Conservation (phyloP, 2,797 vertebrate genomes). For the Acanthopagrus latus region DNA sequence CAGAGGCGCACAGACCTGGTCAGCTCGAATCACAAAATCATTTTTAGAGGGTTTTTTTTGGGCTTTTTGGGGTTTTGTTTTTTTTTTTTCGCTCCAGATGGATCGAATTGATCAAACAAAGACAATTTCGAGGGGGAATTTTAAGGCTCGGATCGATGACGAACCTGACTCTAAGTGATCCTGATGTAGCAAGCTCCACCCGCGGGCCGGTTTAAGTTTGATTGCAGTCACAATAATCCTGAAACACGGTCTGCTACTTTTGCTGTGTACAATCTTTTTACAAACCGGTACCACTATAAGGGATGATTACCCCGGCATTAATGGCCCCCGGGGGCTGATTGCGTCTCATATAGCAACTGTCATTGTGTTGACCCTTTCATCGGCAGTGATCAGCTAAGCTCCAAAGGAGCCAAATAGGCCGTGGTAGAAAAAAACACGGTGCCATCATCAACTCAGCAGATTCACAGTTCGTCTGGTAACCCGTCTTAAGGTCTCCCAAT, state of each 20-base stretch:
- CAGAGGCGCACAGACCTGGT: slow-evolving; percentile 37
- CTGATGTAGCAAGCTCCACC: slow-evolving; percentile 35
- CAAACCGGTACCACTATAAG: slow-evolving; percentile 64
- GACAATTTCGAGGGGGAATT: slow-evolving; percentile 12
- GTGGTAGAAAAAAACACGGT: slow-evolving; percentile 70
- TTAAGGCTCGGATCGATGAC: slow-evolving; percentile 12
- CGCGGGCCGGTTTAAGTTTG: slow-evolving; percentile 37
- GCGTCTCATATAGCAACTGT: slow-evolving; percentile 73
- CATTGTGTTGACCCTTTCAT: slow-evolving; percentile 80
- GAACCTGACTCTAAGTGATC: slow-evolving; percentile 42
- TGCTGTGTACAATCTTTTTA: slow-evolving; percentile 67
- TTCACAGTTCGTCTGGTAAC: slow-evolving; percentile 81
- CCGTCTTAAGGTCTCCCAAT: slow-evolving; percentile 79
- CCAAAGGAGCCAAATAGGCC: slow-evolving; percentile 78
- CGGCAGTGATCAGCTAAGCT: slow-evolving; percentile 77
- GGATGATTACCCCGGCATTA: slow-evolving; percentile 77
- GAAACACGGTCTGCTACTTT: slow-evolving; percentile 49
- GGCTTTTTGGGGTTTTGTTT: not conserved
- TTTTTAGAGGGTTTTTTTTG: slow-evolving; percentile 8
- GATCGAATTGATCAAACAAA: slow-evolving; percentile 12
- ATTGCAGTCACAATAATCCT: slow-evolving; percentile 54
- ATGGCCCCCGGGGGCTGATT: slow-evolving; percentile 67
- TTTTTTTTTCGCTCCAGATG: slow-evolving; percentile 35
- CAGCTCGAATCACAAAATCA: slow-evolving; percentile 31
- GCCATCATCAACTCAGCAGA: slow-evolving; percentile 83